phyloP scores from a whole-genome alignment of 2,113 vertebrate species.

The Chiloscyllium plagiosum region DNA sequence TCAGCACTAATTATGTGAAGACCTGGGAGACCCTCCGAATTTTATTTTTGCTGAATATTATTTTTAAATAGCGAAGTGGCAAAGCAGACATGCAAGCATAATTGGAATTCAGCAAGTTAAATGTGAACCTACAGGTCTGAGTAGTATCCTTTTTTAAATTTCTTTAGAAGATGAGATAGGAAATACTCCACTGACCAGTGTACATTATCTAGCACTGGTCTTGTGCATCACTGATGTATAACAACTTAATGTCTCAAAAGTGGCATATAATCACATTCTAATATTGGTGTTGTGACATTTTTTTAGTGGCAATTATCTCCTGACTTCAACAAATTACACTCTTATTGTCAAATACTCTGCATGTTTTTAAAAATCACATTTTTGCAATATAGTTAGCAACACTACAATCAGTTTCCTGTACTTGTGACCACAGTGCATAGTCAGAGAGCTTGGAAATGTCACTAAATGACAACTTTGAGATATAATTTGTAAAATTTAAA shows the following conservation, averaged over 20 bases:
- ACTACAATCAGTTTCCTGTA: not conserved
- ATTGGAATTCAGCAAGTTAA: not conserved
- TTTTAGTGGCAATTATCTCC: not conserved
- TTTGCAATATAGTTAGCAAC: not conserved
- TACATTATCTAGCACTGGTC: not conserved
- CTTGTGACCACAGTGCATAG: not conserved
- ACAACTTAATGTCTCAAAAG: not conserved
- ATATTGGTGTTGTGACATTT: not conserved
- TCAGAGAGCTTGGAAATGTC: not conserved
- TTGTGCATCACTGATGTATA: not conserved
- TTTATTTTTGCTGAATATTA: conserved; percentile 16
- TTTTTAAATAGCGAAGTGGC: conserved; percentile 24
- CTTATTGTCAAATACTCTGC: not conserved
- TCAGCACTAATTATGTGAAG: conserved; percentile 1
- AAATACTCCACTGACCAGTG: not conserved
- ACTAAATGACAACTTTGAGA: not conserved
- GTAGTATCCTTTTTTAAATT: not conserved
- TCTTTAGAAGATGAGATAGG: not conserved
- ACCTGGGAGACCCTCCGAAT: not conserved
- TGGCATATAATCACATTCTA: not conserved
- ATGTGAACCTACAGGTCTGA: not conserved
- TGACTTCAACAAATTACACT: conserved; percentile 1
- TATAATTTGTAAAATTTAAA: not conserved
- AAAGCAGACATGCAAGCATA: not conserved
- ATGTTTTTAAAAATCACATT: not conserved